phyloP scores from a whole-genome alignment of 2,113 vertebrate species.

The Nicator chloris region DNA sequence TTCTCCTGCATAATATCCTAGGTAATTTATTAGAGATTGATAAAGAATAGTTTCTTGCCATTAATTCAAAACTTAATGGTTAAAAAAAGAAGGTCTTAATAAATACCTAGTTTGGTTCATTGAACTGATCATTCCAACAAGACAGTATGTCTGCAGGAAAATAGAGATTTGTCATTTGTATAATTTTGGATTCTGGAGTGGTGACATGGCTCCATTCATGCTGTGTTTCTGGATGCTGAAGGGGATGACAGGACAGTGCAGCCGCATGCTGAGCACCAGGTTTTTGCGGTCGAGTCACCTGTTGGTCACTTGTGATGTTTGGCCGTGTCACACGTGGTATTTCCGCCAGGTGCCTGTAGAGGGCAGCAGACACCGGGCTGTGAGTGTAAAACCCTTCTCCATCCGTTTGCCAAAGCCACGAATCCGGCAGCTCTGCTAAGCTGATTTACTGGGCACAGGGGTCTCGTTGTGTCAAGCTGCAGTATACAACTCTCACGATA shows the following conservation, averaged over 20 bases:
- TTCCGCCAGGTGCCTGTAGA: background rate
- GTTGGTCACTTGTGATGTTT: background rate
- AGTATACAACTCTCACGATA: background rate
- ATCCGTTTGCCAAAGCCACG: background rate
- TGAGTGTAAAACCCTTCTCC: background rate
- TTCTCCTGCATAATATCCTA: background rate
- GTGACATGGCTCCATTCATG: accelerated
- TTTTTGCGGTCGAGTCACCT: background rate
- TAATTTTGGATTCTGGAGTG: background rate
- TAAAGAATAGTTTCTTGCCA: background rate
- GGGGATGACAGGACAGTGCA: background rate
- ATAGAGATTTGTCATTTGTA: background rate
- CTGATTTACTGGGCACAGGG: background rate
- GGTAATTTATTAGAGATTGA: background rate
- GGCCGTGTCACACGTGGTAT: background rate
- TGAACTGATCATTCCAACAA: background rate
- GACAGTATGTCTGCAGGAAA: background rate
- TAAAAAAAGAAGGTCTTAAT: background rate
- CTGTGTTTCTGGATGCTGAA: background rate
- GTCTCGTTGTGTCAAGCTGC: background rate
- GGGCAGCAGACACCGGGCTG: background rate
- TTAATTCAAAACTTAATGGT: background rate
- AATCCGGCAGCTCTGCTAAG: background rate
- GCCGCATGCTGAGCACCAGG: background rate
- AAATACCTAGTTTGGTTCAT: background rate